Percentiles rank a stretch among this genome's conserved stretches.
phyloP scores from a whole-genome alignment of 1,140 invertebrate species.

The Lithobius niger region DNA sequence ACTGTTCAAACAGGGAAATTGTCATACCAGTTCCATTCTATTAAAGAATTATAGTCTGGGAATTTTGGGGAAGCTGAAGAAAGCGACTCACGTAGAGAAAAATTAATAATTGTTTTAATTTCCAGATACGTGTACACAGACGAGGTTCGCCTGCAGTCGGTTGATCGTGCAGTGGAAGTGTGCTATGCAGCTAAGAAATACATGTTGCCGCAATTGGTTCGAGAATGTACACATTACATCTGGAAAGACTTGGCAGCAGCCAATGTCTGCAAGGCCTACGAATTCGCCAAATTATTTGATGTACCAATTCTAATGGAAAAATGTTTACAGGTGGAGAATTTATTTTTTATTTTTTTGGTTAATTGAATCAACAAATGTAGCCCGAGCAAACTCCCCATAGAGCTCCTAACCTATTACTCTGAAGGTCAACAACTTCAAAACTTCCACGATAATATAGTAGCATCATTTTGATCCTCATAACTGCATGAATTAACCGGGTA shows the following conservation, averaged over 20 bases:
- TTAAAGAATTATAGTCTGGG: too few species aligned
- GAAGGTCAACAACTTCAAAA: too few species aligned
- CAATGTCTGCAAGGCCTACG: slow-evolving; percentile 67
- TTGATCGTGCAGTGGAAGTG: slow-evolving; percentile 67
- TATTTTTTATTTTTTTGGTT: not conserved
- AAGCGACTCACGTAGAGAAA: not conserved
- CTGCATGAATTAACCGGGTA: too few species aligned
- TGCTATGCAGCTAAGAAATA: slow-evolving; percentile 80
- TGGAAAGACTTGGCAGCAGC: slow-evolving; percentile 59
- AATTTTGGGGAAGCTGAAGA: too few species aligned
- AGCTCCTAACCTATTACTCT: too few species aligned
- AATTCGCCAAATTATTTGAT: slow-evolving; percentile 70
- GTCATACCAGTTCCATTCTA: too few species aligned
- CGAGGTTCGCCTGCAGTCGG: slow-evolving; percentile 56
- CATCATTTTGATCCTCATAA: too few species aligned
- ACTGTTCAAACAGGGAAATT: too few species aligned
- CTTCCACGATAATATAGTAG: too few species aligned
- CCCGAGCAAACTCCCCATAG: too few species aligned
- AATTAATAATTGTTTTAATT: not conserved
- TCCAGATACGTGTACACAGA: slow-evolving; percentile 66
- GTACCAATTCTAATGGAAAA: slow-evolving; percentile 63
- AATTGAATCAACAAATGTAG: too few species aligned
- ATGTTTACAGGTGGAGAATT: slow-evolving; percentile 45
- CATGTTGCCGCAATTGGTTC: slow-evolving; percentile 63
- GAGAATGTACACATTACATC: slow-evolving; percentile 61